Evolutionary conservation across 2,113 vertebrate species (phyloP).

Genomic region (Corythoichthys haematopterus): DNA sequence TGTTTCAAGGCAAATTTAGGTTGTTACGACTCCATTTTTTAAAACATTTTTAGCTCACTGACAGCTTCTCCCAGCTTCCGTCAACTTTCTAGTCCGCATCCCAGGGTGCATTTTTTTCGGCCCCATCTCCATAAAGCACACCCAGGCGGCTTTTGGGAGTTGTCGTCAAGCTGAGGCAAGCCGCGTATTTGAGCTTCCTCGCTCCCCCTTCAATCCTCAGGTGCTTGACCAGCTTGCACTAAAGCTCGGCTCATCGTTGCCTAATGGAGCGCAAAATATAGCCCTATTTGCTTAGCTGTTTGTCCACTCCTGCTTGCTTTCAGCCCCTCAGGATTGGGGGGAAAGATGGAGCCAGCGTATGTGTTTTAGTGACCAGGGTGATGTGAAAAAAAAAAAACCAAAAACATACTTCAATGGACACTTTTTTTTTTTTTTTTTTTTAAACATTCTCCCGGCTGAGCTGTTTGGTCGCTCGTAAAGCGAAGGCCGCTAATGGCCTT

Average conservation of each 20-base stretch:
- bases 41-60: neutral
- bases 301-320: slow-evolving; percentile 51
- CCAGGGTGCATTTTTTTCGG: slow-evolving; percentile 16
- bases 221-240: slow-evolving; percentile 45
- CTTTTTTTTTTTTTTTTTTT: slow-evolving; percentile 16
- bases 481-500: slow-evolving; percentile 63
- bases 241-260: slow-evolving; percentile 56
- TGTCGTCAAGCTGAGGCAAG: slow-evolving; percentile 38
- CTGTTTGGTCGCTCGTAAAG: slow-evolving; percentile 64
- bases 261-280: slow-evolving; percentile 64
- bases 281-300: slow-evolving; percentile 52
- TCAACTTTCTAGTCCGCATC: slow-evolving; percentile 18
- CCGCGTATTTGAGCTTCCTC: slow-evolving; percentile 31
- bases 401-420: slow-evolving; percentile 58
- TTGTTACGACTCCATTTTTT: neutral
- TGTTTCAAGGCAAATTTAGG: neutral
- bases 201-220: slow-evolving; percentile 39
- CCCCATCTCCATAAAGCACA: slow-evolving; percentile 6
- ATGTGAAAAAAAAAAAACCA: neutral
- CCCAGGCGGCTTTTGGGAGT: slow-evolving; percentile 46
- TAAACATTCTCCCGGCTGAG: slow-evolving; percentile 60
- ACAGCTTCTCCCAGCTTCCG: slow-evolving; percentile 8
- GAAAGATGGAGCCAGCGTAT: slow-evolving; percentile 26
- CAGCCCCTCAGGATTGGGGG: slow-evolving; percentile 41
- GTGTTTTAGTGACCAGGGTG: slow-evolving; percentile 28